Evolutionary conservation across 2,888 invertebrate species (phyloP).

Genomic region (Tenthredo amoena): DNA sequence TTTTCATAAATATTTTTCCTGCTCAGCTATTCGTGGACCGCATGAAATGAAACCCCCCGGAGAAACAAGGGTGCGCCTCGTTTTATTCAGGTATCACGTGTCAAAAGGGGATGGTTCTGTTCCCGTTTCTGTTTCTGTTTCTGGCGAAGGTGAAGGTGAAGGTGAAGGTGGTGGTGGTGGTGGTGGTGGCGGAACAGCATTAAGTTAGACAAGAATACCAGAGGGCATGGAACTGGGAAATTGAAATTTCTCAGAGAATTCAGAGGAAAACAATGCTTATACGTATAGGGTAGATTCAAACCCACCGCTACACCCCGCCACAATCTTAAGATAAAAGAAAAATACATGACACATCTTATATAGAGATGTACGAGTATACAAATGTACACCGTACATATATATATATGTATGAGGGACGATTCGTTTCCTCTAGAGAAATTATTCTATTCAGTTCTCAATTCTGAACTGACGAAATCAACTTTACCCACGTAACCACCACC

Average conservation of each 20-base stretch:
- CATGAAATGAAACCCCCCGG: constrained; percentile 40
- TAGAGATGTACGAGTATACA: neutral
- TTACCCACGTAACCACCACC: neutral
- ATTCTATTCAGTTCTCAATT: constrained; percentile 22
- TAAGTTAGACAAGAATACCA: constrained; percentile 19
- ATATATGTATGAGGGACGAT: constrained; percentile 6
- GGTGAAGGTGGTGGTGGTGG: too few species aligned
- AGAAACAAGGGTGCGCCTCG: constrained; percentile 13
- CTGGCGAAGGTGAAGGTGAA: neutral
- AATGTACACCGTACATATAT: neutral
- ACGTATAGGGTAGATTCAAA: neutral
- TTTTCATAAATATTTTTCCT: constrained; percentile 1
- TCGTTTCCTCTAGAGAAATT: constrained; percentile 47
- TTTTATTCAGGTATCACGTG: constrained; percentile 37
- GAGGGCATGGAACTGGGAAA: constrained; percentile 23
- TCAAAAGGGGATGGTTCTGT: neutral
- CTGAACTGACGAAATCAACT: constrained; percentile 16
- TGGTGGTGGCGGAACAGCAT: neutral
- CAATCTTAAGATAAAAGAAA: neutral
- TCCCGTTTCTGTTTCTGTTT: neutral
- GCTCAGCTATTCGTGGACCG: constrained; percentile 18
- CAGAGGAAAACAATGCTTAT: constrained; percentile 1
- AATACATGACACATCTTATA: neutral
- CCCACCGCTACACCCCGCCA: neutral
- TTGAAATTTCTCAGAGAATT: constrained; percentile 35